These are phyloP conservation scores for Machimus rusticus DNA, from an alignment of 2,888 invertebrate genomes.

Conservation along the genomic window DNA sequence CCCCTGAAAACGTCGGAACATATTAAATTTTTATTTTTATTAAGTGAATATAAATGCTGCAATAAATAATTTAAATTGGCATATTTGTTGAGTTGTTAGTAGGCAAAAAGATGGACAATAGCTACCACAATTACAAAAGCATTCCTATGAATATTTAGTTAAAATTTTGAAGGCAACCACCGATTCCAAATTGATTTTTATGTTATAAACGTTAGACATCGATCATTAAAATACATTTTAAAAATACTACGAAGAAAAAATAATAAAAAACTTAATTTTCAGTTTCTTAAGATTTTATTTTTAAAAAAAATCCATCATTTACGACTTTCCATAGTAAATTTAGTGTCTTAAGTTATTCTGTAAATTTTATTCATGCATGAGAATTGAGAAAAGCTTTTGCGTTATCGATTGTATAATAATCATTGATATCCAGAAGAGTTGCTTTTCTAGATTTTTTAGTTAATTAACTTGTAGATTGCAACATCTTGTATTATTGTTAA, in stretches of 20 bases:
- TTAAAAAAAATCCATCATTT: background rate
- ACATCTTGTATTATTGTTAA: background rate
- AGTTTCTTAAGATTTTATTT: background rate
- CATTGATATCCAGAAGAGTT: too few relatives aligned
- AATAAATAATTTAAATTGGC: background rate
- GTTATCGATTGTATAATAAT: too few relatives aligned
- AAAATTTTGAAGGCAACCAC: background rate
- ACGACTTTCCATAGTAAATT: background rate
- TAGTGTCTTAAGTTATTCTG: background rate
- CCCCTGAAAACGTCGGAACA: too few relatives aligned
- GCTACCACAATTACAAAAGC: background rate
- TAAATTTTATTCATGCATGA: background rate
- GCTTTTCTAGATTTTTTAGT: background rate
- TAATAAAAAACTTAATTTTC: background rate
- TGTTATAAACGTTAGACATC: background rate
- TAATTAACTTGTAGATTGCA: background rate
- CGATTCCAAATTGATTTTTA: background rate
- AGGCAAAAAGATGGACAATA: background rate
- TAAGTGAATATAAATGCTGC: too few relatives aligned
- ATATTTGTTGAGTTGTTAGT: background rate
- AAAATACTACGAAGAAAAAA: background rate
- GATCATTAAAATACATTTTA: background rate
- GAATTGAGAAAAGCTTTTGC: too few relatives aligned
- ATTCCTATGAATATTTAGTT: background rate
- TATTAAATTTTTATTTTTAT: too few relatives aligned